Evolutionary conservation across 35 echinoderm and acorn worm genomes (phyloP).

Genomic region (Holothuria glaberrima): DNA sequence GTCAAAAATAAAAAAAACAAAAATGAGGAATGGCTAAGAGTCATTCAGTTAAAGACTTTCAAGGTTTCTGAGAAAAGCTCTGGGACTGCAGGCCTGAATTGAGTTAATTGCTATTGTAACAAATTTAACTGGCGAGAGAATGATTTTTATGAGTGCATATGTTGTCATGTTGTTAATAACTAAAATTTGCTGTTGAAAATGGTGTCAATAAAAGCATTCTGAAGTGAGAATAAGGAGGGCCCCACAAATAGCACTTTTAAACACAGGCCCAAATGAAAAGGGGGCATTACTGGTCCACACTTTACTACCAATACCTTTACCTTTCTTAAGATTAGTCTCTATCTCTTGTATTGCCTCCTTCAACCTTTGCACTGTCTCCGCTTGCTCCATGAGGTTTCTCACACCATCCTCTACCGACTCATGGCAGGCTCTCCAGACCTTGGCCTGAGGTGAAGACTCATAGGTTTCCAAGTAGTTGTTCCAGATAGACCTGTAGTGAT

Average conservation of each 20-base stretch:
- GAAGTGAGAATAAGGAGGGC: too few species aligned
- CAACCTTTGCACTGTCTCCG: neutral
- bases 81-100: too few species aligned
- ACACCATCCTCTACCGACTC: neutral
- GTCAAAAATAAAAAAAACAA: too few species aligned
- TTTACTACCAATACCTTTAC: neutral
- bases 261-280: too few species aligned
- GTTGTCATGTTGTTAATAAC: neutral
- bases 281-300: too few species aligned
- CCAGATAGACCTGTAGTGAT: conserved; percentile 29
- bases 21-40: too few species aligned
- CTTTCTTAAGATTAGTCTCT: conserved; percentile 13
- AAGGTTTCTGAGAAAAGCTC: too few species aligned
- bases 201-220: too few species aligned
- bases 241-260: too few species aligned
- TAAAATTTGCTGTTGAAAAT: neutral
- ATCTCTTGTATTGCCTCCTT: neutral
- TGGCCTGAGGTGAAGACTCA: neutral
- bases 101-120: too few species aligned
- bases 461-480: conserved; percentile 26
- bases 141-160: neutral
- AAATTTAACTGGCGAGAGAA: too few species aligned
- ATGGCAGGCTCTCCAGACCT: conserved; percentile 23
- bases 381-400: neutral
- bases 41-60: too few species aligned